Conservation (phyloP, 1,140 invertebrate species). For the Caenorhabditis tropicalis region DNA sequence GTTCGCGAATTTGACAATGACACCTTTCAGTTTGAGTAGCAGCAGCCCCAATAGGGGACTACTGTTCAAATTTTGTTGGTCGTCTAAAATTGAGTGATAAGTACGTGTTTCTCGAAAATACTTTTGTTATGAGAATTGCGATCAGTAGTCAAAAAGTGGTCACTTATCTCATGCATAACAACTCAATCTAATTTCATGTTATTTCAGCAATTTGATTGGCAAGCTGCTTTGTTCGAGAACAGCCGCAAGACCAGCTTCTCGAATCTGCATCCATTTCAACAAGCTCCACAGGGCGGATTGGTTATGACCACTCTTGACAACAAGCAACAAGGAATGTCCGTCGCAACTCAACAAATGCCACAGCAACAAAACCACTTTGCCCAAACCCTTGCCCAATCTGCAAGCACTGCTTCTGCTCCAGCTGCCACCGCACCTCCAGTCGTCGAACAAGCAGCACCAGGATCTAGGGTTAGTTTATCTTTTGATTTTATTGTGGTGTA, state of each 20-base stretch:
- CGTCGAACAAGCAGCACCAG: background rate
- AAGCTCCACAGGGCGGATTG: conserved; percentile 2
- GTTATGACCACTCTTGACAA: conserved; percentile 27
- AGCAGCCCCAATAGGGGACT: conserved; percentile 35
- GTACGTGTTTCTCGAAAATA: conserved; percentile 32
- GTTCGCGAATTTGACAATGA: conserved; percentile 35
- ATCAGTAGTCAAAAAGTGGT: background rate
- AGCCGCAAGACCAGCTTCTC: conserved; percentile 27
- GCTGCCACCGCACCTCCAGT: background rate
- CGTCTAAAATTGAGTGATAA: background rate
- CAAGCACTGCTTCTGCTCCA: conserved; percentile 10
- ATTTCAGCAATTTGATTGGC: conserved; percentile 41
- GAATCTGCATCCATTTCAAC: conserved; percentile 4
- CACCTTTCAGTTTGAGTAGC: conserved; percentile 9
- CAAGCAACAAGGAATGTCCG: conserved; percentile 41
- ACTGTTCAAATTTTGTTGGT: conserved; percentile 10
- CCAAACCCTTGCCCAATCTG: background rate
- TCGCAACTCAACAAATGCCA: conserved; percentile 3
- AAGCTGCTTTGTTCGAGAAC: conserved; percentile 34
- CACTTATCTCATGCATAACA: too few species aligned
- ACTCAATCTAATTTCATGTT: background rate
- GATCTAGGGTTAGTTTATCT: conserved; percentile 6
- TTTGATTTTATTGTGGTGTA: background rate
- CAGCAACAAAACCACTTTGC: conserved; percentile 25
- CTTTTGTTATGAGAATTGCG: background rate